Base-by-base conservation (phyloP, 1,140 invertebrate genomes). In the Stenopsyche tienmushanensis region DNA sequence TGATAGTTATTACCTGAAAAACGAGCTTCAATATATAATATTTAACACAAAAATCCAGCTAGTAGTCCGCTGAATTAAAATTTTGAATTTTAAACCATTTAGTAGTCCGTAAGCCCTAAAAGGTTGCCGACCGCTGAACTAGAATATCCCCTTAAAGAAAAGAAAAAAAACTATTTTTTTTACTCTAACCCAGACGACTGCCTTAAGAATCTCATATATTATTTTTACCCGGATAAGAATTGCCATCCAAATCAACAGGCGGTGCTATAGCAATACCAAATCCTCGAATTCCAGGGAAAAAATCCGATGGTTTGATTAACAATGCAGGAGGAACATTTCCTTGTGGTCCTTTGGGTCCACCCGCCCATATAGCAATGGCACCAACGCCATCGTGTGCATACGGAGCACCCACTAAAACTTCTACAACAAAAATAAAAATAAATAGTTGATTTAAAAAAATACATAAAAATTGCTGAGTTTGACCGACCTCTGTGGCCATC, bases 351-450 rank as follows among this genome's bases (percentile, higher is more conserved):
- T 79, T 70, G 8, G 72, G 74, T 20, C 82, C 70, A 8, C 82
- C 82, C 39, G 76, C 75, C 66, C 77, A 84, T 20, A 84, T 77
- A 55, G 82, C 82, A 17, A 84, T 71, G n/a, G 73, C 76, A 8
- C 83, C 83, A 44, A 69, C 70, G n/a, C 72, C 73, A 10, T 75
- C 71, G 3, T 39, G 17, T 54, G 79, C 73, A 67, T 80, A 80
- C 0, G 83, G 83, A 13, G 82, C 82, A 17, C 80, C 78, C 2
- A 84, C 76, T 13, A 80, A 79, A n/a, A 84, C 66, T 67, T 84
- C 83, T 73, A 47, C 68, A 71, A 71, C 24, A 21, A 58, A 39
- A 10, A 57, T 57, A 39, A 18, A 20, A 15, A 3, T 13, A n/a
- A n/a, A 57, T 17, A 57, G 8, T 10, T 29, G 15, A 7, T 9